These are phyloP conservation scores for Schlechtendalia chinensis DNA, from an alignment of 1,140 invertebrate genomes.

Conservation along the genomic window DNA sequence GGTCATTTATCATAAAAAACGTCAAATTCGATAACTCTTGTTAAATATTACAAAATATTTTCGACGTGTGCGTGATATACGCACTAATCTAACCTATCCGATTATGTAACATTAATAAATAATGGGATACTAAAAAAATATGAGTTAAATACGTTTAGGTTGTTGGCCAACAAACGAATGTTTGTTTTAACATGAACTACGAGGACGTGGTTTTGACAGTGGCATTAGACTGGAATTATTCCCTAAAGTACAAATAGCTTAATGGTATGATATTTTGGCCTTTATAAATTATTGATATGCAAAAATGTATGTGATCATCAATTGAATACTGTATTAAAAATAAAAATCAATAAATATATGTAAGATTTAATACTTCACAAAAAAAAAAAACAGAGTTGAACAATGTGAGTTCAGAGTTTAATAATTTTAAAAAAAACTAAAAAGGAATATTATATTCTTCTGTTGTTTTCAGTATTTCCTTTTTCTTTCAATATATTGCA, in stretches of 20 bases:
- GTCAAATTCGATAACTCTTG: too few species aligned
- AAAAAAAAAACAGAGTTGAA: too few species aligned
- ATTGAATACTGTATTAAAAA: not conserved
- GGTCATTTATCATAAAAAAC: too few species aligned
- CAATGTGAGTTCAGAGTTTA: too few species aligned
- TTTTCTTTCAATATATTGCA: too few species aligned
- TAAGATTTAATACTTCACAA: not conserved
- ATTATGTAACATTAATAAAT: too few species aligned
- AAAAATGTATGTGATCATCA: not conserved
- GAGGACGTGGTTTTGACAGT: slow-evolving; percentile 11
- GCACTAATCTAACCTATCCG: too few species aligned
- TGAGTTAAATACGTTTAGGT: not conserved
- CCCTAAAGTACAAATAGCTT: not conserved
- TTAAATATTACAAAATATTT: too few species aligned
- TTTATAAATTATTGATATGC: slow-evolving; percentile 22
- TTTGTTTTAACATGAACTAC: not conserved
- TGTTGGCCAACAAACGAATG: not conserved
- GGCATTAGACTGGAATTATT: not conserved
- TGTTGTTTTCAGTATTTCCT: too few species aligned
- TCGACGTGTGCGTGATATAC: too few species aligned
- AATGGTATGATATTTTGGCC: not conserved
- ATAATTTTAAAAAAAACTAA: too few species aligned
- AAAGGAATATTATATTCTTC: too few species aligned
- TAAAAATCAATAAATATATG: slow-evolving; percentile 1
- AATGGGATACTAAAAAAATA: not conserved